These are phyloP conservation scores for Tringa solitaria DNA, from an alignment of 2,113 vertebrate genomes.

Conservation along the genomic window DNA sequence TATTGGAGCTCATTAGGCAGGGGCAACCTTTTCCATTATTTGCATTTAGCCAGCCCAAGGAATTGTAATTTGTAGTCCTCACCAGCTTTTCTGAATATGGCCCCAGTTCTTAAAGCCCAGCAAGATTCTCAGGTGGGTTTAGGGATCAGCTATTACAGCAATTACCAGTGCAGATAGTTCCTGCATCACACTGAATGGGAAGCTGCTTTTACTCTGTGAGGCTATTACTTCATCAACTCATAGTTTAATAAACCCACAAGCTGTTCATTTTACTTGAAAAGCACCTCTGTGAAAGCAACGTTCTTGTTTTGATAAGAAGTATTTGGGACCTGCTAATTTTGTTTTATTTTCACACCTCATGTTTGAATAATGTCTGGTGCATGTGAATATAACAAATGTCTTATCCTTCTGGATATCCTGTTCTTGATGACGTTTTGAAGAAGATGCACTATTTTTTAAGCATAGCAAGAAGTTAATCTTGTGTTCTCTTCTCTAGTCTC, in stretches of 20 bases:
- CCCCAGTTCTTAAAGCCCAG: neutral
- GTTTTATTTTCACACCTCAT: neutral
- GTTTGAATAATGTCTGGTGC: neutral
- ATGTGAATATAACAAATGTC: neutral
- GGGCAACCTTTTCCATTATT: neutral
- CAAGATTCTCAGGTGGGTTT: neutral
- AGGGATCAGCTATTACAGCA: neutral
- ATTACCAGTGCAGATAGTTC: neutral
- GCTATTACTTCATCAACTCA: neutral
- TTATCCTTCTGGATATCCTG: neutral
- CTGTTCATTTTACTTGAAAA: neutral
- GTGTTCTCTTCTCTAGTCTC: slow-evolving; percentile 48
- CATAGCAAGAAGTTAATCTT: neutral
- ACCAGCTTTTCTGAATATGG: neutral
- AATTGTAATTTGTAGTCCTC: neutral
- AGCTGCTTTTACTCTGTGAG: neutral
- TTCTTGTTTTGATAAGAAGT: neutral
- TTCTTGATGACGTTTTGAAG: neutral
- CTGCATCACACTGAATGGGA: neutral
- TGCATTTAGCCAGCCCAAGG: neutral
- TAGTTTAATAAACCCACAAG: neutral
- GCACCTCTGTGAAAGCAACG: neutral
- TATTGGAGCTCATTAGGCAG: neutral
- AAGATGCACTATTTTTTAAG: neutral
- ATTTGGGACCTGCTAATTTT: neutral